Percentiles rank a stretch among this genome's conserved stretches.
These are phyloP conservation scores for Platysternon megacephalum DNA, from an alignment of 2,113 vertebrate genomes.

Conservation along the genomic window DNA sequence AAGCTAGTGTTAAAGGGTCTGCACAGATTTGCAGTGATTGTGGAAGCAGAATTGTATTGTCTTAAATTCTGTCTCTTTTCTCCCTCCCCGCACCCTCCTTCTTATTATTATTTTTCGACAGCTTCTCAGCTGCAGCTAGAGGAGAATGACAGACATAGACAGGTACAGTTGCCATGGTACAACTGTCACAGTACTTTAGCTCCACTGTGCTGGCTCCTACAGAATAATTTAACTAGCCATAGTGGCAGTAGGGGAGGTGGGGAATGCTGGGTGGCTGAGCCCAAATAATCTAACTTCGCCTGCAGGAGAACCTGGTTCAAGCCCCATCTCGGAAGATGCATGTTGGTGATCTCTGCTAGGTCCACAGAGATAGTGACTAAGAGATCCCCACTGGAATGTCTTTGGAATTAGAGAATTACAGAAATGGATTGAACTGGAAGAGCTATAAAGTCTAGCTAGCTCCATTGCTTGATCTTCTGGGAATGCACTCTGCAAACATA, in stretches of 20 bases:
- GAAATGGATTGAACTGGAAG: not conserved
- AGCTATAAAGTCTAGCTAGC: not conserved
- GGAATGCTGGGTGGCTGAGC: accelerated
- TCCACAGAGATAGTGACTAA: not conserved
- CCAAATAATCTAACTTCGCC: not conserved
- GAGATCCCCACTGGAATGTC: not conserved
- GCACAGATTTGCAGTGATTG: not conserved
- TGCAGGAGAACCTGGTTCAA: not conserved
- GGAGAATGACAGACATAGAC: slow-evolving; percentile 5
- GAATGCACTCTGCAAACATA: not conserved
- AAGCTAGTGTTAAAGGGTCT: not conserved
- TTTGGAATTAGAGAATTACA: not conserved
- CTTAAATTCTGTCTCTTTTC: not conserved
- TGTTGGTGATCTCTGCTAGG: not conserved
- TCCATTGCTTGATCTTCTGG: not conserved
- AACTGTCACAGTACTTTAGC: not conserved
- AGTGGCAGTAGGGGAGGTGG: not conserved
- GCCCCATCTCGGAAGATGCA: not conserved
- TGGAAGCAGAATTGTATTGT: accelerated
- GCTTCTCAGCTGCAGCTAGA: not conserved
- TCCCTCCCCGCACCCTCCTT: not conserved
- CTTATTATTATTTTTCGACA: not conserved
- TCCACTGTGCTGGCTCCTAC: not conserved
- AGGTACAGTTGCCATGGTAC: slow-evolving; percentile 47
- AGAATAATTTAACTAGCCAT: not conserved